Conservation (phyloP, 2,888 invertebrate genomes). For the Villa cingulata region DNA sequence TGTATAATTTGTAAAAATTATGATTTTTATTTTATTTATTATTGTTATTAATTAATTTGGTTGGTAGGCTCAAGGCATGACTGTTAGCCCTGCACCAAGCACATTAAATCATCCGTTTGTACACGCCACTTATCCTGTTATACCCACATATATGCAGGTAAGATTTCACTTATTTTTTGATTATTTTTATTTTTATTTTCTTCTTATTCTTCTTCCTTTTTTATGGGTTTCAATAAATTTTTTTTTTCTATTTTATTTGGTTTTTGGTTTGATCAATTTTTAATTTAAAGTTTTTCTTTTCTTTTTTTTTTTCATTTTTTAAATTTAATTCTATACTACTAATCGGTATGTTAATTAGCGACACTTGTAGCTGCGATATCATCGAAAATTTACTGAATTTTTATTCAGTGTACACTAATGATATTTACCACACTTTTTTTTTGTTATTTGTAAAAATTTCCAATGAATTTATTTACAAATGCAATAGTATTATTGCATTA, state of each 20-base stretch:
- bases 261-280: conserved; percentile 7
- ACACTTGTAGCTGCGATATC: too few relatives aligned
- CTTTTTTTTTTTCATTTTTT: conserved; percentile 10
- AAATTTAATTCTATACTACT: too few relatives aligned
- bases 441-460: too few relatives aligned
- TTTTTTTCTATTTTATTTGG: conserved; percentile 5
- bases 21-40: conserved; percentile 13
- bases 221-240: neutral
- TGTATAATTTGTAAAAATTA: conserved; percentile 8
- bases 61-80: conserved; percentile 38
- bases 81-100: conserved; percentile 39
- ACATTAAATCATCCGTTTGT: conserved; percentile 39
- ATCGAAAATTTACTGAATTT: too few relatives aligned
- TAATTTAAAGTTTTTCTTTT: conserved; percentile 1
- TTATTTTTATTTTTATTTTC: conserved; percentile 16
- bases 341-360: too few relatives aligned
- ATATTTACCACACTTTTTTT: too few relatives aligned
- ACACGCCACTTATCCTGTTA: conserved; percentile 38
- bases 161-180: conserved; percentile 18
- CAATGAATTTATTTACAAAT: too few relatives aligned
- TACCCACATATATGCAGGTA: conserved; percentile 39
- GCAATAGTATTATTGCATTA: too few relatives aligned
- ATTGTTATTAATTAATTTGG: conserved; percentile 28
- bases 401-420: too few relatives aligned
- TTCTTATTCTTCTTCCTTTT: conserved; percentile 9